phyloP scores from a whole-genome alignment of 1,140 invertebrate species.

The Drosophila melanica region DNA sequence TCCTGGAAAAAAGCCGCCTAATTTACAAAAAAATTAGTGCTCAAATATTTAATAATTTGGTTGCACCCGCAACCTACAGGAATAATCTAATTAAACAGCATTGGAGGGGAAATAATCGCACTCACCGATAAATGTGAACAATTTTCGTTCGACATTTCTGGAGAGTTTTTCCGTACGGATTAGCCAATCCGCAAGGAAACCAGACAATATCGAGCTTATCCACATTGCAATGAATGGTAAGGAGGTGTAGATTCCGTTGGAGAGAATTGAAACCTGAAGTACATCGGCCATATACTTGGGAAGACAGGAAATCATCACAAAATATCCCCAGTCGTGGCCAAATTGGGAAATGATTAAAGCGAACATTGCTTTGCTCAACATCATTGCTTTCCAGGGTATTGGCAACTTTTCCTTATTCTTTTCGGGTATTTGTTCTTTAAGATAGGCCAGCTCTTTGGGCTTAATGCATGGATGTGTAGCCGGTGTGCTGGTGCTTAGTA shows the following conservation, averaged over 20 bases:
- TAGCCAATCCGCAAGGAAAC: constrained; percentile 47
- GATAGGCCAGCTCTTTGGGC: constrained; percentile 87
- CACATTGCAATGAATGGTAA: constrained; percentile 66
- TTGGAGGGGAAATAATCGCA: constrained; percentile 84
- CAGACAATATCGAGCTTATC: constrained; percentile 38
- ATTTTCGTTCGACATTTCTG: constrained; percentile 31
- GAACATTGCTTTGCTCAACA: constrained; percentile 87
- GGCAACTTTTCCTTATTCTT: constrained; percentile 21
- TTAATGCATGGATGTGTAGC: constrained; percentile 88
- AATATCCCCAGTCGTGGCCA: constrained; percentile 93
- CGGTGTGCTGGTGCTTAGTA: constrained; percentile 80
- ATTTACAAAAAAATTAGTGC: not conserved
- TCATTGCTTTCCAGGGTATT: constrained; percentile 86
- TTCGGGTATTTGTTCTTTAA: constrained; percentile 81
- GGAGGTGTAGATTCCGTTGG: constrained; percentile 55
- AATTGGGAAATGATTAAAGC: constrained; percentile 87
- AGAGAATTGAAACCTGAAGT: constrained; percentile 36
- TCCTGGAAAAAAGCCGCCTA: constrained; percentile 74
- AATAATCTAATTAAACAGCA: too few species aligned
- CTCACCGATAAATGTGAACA: constrained; percentile 85
- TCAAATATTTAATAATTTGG: too few species aligned
- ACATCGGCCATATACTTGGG: constrained; percentile 85
- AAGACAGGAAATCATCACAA: constrained; percentile 93
- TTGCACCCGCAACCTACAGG: too few species aligned
- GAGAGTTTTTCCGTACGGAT: constrained; percentile 28